phyloP scores from a whole-genome alignment of 2,888 invertebrate genomes.

The Anthophora plumipes region DNA sequence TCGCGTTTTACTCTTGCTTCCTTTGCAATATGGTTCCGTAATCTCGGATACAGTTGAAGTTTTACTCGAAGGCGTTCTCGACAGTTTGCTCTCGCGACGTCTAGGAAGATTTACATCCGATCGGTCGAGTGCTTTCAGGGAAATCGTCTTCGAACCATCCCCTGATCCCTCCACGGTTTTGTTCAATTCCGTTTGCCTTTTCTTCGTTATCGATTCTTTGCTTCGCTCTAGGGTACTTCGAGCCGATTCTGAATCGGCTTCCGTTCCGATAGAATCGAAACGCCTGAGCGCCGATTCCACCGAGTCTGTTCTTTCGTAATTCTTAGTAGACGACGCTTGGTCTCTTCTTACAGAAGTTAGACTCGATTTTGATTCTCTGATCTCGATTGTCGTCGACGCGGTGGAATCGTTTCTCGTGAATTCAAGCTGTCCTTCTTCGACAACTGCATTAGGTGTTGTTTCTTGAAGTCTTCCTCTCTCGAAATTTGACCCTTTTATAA shows the following conservation, averaged over 20 bases:
- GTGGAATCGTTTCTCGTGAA: neutral
- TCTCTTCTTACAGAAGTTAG: constrained; percentile 42
- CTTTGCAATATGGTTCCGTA: neutral
- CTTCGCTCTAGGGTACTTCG: constrained; percentile 7
- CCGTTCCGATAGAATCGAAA: constrained; percentile 75
- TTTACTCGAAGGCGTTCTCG: constrained; percentile 2
- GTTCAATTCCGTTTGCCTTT: constrained; percentile 21
- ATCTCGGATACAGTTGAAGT: neutral
- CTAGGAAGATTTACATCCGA: neutral
- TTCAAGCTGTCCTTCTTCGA: neutral
- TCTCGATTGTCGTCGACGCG: neutral
- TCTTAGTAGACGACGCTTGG: constrained; percentile 37
- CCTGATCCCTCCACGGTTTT: neutral
- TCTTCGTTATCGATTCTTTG: constrained; percentile 19
- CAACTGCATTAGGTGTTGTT: neutral
- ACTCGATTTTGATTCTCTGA: constrained; percentile 4
- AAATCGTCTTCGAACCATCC: constrained; percentile 18
- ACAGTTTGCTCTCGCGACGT: neutral
- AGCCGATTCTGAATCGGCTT: constrained; percentile 20
- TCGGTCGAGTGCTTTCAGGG: constrained; percentile 27
- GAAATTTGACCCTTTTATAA: constrained; percentile 29
- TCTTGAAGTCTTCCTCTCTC: neutral
- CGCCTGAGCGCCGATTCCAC: constrained; percentile 76
- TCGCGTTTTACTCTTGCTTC: neutral
- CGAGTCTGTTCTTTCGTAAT: constrained; percentile 73